Conservation (phyloP, 1,140 invertebrate species). For the Aphelenchoides fujianensis region DNA sequence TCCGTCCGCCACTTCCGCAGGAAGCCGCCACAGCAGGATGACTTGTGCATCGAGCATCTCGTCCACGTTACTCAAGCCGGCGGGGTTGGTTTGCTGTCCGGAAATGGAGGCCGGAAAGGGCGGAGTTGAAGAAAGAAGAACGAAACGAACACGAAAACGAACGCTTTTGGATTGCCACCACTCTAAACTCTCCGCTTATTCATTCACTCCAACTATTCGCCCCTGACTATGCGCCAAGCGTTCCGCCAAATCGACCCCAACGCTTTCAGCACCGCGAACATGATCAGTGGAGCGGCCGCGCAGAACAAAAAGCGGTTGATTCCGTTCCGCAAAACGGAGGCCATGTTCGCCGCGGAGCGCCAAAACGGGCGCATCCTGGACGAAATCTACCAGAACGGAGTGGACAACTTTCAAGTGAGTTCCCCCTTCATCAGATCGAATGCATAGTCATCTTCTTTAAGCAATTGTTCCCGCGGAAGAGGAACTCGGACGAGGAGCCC, state of each 20-base stretch:
- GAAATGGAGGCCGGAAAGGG: not conserved
- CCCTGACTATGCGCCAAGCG: not conserved
- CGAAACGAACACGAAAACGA: too few relatives aligned
- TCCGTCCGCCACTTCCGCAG: too few relatives aligned
- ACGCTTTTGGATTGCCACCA: too few relatives aligned
- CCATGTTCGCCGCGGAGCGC: constrained; percentile 57
- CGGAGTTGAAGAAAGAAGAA: not conserved
- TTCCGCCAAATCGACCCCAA: not conserved
- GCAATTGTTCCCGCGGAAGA: constrained; percentile 36
- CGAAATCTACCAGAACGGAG: constrained; percentile 51
- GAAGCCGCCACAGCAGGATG: constrained; percentile 15
- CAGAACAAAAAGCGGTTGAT: constrained; percentile 58
- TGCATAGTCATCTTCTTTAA: constrained; percentile 38
- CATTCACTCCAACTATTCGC: not conserved
- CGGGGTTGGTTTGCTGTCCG: not conserved
- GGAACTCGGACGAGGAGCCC: constrained; percentile 24
- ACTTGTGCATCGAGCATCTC: constrained; percentile 28
- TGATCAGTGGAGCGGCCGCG: constrained; percentile 59
- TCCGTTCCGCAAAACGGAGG: constrained; percentile 57
- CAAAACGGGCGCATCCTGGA: constrained; percentile 55
- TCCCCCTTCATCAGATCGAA: constrained; percentile 12
- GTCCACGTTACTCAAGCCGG: constrained; percentile 16
- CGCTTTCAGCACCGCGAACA: constrained; percentile 44
- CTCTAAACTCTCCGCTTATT: too few relatives aligned
- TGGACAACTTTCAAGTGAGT: constrained; percentile 30